Evolutionary conservation across 2,888 invertebrate species (phyloP), one percentile per base, ranked within the genome.

Genomic region (Hydrotaea cyrtoneurina): DNA sequence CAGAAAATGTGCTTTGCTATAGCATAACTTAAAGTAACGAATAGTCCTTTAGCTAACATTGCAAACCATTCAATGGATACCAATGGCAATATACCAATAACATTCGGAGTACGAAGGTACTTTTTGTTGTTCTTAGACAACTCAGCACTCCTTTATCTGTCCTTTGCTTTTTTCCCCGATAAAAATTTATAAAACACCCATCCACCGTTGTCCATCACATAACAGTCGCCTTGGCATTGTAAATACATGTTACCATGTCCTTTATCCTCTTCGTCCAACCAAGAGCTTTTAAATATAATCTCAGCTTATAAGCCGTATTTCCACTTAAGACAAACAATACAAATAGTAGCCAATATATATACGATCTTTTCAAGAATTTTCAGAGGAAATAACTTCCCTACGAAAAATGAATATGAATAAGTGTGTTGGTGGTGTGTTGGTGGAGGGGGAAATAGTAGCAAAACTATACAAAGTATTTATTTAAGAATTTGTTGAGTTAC

Each of bases 261-360:
- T 50, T 50, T 50, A 59, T 59, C 59, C 23, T 59, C 23, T 11
- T 26, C 4, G 23, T 26, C 7, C 23, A 23, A 19, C 19, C 5
- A 57, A 26, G 15, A 59, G 59, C 59, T 59, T 59, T 59, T 59
- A 23, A 23, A 59, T 26, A 59, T 59, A 59, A 59, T 59, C 59
- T 15, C 59, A 59, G 59, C 59, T 59, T 59, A 59, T 59, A 59
- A 59, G 59, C 59, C 59, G 3, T 26, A 59, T 59, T 59, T 59
- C 59, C 59, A 55, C 10, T 55, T 21, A 19, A 21, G 21, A 53
- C 10, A 43, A 13, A 43, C 3, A 7, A n/a, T 7, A 15, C 10
- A 3, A 43, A 43, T 43, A 11, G 7, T 8, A 57, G 57, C 2
- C 17, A 53, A 43, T 57, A 23, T 10, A 21, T n/a, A n/a, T n/a